Base-by-base conservation (phyloP, 1,140 invertebrate genomes). In the Rhagoletis zephyria region DNA sequence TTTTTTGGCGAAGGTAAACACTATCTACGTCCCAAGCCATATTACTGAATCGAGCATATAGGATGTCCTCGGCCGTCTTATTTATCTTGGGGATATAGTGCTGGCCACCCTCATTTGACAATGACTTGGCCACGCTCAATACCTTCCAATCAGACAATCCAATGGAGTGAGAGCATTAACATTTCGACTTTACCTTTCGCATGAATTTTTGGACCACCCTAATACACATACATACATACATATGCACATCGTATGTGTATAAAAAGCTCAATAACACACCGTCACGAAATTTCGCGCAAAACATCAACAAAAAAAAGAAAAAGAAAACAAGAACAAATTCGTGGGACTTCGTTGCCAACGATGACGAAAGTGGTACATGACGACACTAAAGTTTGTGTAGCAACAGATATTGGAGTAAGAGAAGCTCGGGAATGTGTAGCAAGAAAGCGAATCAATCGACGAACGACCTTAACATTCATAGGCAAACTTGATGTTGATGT, bases 401-500 rank as follows among this genome's bases (percentile, higher is more conserved):
- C 64, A 30, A 56, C 4, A 9, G 64, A 12, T 67, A 12, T 67
- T 12, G 64, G 1, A 74, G 67, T 12, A 16, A 74, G 40, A 45
- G 14, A 14, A 45, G 40, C 67, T 42, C 14, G 40, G 12, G 45
- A 74, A 67, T 14, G 63, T 67, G 64, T 40, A 67, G 40, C 64
- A 48, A 40, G 40, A 74, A 63, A 74, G 30, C 30, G 30, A 30
- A 48, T 56, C 67, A 74, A 48, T 5, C 67, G 42, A 74, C 45
- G 67, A 12, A 74, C 16, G 67, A 42, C 67, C 67, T 74, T 74
- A 45, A 45, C 67, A 48, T 74, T 65, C n/a, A 19, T 45, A 67
- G 40, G 30, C 64, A 74, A 1, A 45, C 42, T 45, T 16, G 16
- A 74, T 63, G 16, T 63, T 63, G 10, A 63, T 42, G 3, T 16